Evolutionary conservation across 1,140 invertebrate species (phyloP), one percentile per base, ranked within the genome.

Genomic region (Camponotus floridanus): DNA sequence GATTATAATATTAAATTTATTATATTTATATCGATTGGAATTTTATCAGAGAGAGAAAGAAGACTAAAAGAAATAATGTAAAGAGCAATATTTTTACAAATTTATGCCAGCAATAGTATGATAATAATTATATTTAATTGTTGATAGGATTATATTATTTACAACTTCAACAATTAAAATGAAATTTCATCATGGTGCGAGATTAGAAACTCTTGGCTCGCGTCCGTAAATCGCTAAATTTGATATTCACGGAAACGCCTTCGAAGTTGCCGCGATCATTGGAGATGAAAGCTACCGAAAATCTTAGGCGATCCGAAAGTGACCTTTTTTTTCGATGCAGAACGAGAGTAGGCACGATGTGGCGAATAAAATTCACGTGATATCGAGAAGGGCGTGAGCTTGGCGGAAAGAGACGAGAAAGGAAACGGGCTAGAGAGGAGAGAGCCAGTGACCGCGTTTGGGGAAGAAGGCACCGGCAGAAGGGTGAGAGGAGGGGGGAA

Each of bases 351-450:
- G 67, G 26, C 18, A 39, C 39, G 39, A 55, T 36, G 55, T 39
- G 21, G 15, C 48, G 21, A 71, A 39, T 51, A 74, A 62, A 83
- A 73, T 74, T 62, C 42, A 26, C 26, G 45, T n/a, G 68, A 74
- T 83, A 83, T 73, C 59, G 74, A 59, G 45, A 83, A 83, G 57
- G 68, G 55, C 67, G 51, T 73, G 79, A 83, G 45, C 79, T 73
- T 61, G 13, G 39, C 55, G 39, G 55, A 13, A 36, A 45, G 55
- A 83, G 55, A 83, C 31, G 68, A 21, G 51, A 55, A 76, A 76
- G 26, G 64, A 64, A 21, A 7, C 74, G 48, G 36, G 13, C 13
- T 15, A n/a, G 26, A 26, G 26, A 26, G 3, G 6, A 39, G 51
- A 80, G 73, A 59, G 62, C 59, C 33, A 45, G 55, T 71, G 65